Percentiles rank a stretch among this genome's conserved stretches.
These are phyloP conservation scores for Streblospio benedicti DNA, from an alignment of 1,140 invertebrate genomes.

Conservation along the genomic window DNA sequence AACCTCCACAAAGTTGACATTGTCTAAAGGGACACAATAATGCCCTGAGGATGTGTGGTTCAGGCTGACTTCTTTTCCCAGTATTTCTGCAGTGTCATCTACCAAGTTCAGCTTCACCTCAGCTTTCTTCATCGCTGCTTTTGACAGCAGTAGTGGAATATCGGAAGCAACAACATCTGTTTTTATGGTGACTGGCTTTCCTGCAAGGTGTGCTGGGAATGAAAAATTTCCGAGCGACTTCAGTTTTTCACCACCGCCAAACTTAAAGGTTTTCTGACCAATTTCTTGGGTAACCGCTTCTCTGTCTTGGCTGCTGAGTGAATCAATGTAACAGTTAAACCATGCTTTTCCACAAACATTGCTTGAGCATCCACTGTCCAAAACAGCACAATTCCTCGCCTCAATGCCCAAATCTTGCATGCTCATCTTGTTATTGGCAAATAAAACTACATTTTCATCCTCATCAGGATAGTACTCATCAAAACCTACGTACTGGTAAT, in stretches of 20 bases:
- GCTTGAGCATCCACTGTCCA: constrained; percentile 20
- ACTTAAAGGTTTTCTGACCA: constrained; percentile 19
- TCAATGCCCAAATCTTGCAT: constrained; percentile 15
- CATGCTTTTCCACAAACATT: constrained; percentile 17
- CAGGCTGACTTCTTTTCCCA: constrained; percentile 16
- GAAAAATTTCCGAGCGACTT: constrained; percentile 11
- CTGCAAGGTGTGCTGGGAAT: constrained; percentile 10
- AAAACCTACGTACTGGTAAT: too few relatives aligned
- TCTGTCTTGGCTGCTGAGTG: constrained; percentile 4
- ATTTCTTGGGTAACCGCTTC: constrained; percentile 5
- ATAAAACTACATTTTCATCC: constrained; percentile 17
- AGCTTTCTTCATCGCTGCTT: constrained; percentile 14
- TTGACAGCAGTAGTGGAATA: constrained; percentile 19
- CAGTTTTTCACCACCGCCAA: constrained; percentile 17
- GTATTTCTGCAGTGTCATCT: constrained; percentile 18
- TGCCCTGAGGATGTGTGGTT: constrained; percentile 21
- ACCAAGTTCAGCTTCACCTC: constrained; percentile 21
- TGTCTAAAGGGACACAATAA: constrained; percentile 19
- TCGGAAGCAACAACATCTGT: constrained; percentile 20
- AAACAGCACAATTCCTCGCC: constrained; percentile 19
- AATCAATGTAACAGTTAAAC: constrained; percentile 16
- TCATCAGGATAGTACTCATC: too few relatives aligned
- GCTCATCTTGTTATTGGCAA: constrained; percentile 13
- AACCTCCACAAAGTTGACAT: not conserved
- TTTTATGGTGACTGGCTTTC: constrained; percentile 8